Evolutionary conservation across 2,888 invertebrate species (phyloP), one percentile per base, ranked within the genome.

Genomic region (Coelinius sp.): DNA sequence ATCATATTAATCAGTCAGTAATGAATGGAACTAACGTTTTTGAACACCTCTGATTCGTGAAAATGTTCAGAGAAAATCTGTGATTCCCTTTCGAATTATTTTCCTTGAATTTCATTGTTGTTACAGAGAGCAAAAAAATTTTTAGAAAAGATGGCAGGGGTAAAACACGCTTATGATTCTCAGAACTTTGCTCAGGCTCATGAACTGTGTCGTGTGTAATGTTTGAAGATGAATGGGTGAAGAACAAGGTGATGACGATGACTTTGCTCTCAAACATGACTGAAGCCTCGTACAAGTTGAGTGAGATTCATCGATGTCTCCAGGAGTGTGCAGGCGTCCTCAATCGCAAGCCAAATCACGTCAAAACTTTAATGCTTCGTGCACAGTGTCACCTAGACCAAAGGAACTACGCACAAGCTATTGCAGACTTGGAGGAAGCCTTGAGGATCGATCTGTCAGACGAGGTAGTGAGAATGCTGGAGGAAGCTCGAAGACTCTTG

Each of bases 321-420:
- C 1, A 24, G 25, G 53, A 53, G 53, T 53, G 53, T 25, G 22
- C 2, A 3, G 1, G 7, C 2, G 5, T 14, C n/a, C 25, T 53
- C 2, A 25, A 24, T 6, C 3, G 22, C 12, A 25, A 53, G 10
- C 12, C 53, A 1, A 25, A 25, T 10, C 53, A 53, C 53, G n/a
- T 53, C 8, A 53, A 53, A 10, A 24, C 53, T 5, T 12, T 24
- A 1, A 10, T 53, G 25, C 53, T 22, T 4, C 53, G 53, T 1
- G 25, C 24, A 6, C 53, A 53, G 25, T 53, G 53, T 53, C 24
- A 53, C 53, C 8, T 53, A 24, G 53, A 24, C n/a, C 53, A 53
- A 24, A 24, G 10, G 14, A 24, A 53, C 2, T 53, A 53, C 25
- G 5, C 0, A 12, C 2, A 3, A 20, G 53, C 53, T 2, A 53